Evolutionary conservation across 2,888 invertebrate species (phyloP).

Genomic region (Oxyteleia sp.): DNA sequence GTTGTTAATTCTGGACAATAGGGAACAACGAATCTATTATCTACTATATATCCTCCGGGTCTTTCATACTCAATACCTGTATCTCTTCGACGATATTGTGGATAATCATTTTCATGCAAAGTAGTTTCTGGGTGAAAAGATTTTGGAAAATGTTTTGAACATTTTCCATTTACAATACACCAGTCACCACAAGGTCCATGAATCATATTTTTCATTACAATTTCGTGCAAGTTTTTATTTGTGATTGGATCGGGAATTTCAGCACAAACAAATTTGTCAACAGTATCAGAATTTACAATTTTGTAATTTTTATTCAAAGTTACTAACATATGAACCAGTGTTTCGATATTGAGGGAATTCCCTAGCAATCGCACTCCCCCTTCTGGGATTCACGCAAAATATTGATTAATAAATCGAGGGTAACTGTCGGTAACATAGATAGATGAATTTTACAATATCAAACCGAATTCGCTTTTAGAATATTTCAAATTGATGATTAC

Average conservation of each 20-base stretch:
- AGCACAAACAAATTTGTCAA: slow-evolving; percentile 75
- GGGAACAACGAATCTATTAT: neutral
- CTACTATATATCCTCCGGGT: neutral
- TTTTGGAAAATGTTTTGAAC: slow-evolving; percentile 79
- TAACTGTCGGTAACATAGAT: no score
- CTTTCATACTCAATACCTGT: neutral
- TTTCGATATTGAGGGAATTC: no score
- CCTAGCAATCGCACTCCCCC: no score
- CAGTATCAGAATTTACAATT: slow-evolving; percentile 65
- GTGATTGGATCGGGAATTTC: slow-evolving; percentile 78
- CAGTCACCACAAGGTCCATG: slow-evolving; percentile 83
- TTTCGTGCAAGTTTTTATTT: slow-evolving; percentile 74
- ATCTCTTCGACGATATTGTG: neutral
- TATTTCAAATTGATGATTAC: no score
- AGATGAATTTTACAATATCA: no score
- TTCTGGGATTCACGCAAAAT: no score
- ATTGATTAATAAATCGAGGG: no score
- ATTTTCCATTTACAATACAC: slow-evolving; percentile 74
- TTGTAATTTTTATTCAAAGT: slow-evolving; percentile 65
- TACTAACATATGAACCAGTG: slow-evolving; percentile 46
- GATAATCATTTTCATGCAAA: slow-evolving; percentile 37
- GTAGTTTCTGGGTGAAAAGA: neutral
- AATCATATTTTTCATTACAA: slow-evolving; percentile 80
- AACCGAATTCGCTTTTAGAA: no score
- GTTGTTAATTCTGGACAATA: neutral